Conservation (phyloP, 2,888 invertebrate species). For the Tribolium freemani region DNA sequence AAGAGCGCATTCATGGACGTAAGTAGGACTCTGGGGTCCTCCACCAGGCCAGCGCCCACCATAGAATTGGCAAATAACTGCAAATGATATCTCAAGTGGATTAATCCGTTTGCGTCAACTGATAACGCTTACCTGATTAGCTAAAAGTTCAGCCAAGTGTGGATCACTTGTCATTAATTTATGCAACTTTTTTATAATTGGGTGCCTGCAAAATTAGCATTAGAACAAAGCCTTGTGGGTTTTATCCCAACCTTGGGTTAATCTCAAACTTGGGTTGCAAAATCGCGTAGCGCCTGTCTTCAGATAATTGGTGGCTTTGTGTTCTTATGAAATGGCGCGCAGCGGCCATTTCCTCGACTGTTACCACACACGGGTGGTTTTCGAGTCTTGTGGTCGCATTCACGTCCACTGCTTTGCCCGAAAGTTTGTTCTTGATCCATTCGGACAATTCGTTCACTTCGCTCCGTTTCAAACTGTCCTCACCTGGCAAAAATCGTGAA, state of each 20-base stretch:
- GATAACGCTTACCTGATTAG: constrained; percentile 78
- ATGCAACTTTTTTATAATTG: constrained; percentile 90
- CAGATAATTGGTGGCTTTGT: constrained; percentile 84
- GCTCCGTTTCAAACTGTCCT: constrained; percentile 78
- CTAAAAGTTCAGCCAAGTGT: constrained; percentile 85
- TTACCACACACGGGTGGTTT: constrained; percentile 93
- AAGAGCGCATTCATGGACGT: constrained; percentile 90
- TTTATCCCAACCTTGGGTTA: constrained; percentile 81
- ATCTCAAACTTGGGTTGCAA: constrained; percentile 94
- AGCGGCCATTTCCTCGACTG: constrained; percentile 97
- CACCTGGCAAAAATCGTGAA: constrained; percentile 66
- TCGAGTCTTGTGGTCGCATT: constrained; percentile 88
- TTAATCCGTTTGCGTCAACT: constrained; percentile 6
- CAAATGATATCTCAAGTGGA: constrained; percentile 49
- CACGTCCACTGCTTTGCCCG: constrained; percentile 86
- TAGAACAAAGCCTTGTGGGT: neutral
- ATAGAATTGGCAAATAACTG: constrained; percentile 93
- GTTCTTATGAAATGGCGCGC: constrained; percentile 95
- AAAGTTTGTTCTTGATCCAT: constrained; percentile 83
- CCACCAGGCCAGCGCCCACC: constrained; percentile 94
- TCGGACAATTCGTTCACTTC: constrained; percentile 85
- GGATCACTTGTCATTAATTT: constrained; percentile 81
- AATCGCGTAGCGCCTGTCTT: constrained; percentile 88
- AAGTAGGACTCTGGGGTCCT: constrained; percentile 90
- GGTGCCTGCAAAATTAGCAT: constrained; percentile 75